Percentiles rank a stretch among this genome's conserved stretches.
phyloP scores from a whole-genome alignment of 2,888 invertebrate species.

The Tipula lateralis region DNA sequence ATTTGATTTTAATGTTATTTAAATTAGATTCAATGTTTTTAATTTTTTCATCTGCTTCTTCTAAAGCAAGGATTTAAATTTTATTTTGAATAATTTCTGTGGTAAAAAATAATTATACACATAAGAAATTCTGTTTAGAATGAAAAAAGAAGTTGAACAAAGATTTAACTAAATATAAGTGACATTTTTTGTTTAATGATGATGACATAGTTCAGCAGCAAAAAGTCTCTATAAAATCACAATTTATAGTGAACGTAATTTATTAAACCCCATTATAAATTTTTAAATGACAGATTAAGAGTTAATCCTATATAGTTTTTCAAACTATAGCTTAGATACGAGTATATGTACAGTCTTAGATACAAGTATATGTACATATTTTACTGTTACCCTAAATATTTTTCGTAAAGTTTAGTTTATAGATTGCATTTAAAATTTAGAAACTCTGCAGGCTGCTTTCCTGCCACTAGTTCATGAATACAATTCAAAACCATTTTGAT shows the following conservation, averaged over 20 bases:
- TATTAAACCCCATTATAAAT: background rate
- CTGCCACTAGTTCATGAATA: no score
- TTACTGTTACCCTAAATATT: no score
- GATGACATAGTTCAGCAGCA: background rate
- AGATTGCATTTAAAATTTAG: no score
- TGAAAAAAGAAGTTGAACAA: background rate
- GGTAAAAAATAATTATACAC: background rate
- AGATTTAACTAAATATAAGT: background rate
- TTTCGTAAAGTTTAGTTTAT: no score
- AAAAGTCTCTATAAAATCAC: background rate
- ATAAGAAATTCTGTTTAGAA: background rate
- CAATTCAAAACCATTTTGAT: no score
- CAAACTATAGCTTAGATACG: no score
- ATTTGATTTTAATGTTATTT: background rate
- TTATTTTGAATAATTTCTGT: background rate
- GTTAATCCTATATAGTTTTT: background rate
- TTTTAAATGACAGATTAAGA: background rate
- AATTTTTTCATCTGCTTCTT: background rate
- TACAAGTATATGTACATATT: no score
- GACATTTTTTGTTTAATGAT: slow-evolving; percentile 11
- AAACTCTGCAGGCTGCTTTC: no score
- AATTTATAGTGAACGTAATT: background rate
- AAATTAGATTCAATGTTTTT: slow-evolving; percentile 6
- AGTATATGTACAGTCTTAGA: no score
- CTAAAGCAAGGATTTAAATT: slow-evolving; percentile 5